Conservation (phyloP, 2,888 invertebrate species). For the Sinodicranocentrus sp. region DNA sequence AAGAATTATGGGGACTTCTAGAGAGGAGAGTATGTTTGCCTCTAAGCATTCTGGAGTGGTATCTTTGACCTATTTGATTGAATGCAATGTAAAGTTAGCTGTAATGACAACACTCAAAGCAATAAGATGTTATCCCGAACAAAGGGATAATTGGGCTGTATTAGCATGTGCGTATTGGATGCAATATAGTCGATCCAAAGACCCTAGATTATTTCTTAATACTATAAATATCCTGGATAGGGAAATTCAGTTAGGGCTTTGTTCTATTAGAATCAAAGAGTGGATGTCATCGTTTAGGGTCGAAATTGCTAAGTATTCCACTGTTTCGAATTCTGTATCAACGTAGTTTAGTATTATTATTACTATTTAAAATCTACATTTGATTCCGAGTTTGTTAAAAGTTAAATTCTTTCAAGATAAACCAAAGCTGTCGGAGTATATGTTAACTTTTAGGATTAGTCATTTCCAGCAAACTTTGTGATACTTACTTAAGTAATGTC, state of each 20-base stretch:
- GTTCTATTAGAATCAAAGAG: conserved; percentile 27
- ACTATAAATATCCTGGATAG: conserved; percentile 53
- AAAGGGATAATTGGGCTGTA: conserved; percentile 71
- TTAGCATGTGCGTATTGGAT: conserved; percentile 69
- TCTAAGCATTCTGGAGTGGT: conserved; percentile 60
- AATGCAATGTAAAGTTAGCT: conserved; percentile 64
- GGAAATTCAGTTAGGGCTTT: conserved; percentile 46
- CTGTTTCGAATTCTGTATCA: background rate
- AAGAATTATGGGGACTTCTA: conserved; percentile 44
- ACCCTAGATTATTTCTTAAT: conserved; percentile 17
- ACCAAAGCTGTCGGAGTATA: too few relatives aligned
- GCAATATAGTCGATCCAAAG: conserved; percentile 52
- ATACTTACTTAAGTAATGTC: too few relatives aligned
- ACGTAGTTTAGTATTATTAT: too few relatives aligned
- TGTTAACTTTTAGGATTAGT: too few relatives aligned
- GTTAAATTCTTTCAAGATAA: too few relatives aligned
- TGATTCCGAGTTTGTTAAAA: too few relatives aligned
- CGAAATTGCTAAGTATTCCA: conserved; percentile 42
- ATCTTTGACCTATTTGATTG: conserved; percentile 70
- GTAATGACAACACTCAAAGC: conserved; percentile 69
- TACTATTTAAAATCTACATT: too few relatives aligned
- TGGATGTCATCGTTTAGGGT: conserved; percentile 52
- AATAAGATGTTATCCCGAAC: conserved; percentile 65
- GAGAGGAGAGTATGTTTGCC: conserved; percentile 49
- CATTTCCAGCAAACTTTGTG: too few relatives aligned